Evolutionary conservation across 2,113 vertebrate genomes (phyloP), one percentile per base, ranked within the genome.

Genomic region (Gymnocephalus cernua): DNA sequence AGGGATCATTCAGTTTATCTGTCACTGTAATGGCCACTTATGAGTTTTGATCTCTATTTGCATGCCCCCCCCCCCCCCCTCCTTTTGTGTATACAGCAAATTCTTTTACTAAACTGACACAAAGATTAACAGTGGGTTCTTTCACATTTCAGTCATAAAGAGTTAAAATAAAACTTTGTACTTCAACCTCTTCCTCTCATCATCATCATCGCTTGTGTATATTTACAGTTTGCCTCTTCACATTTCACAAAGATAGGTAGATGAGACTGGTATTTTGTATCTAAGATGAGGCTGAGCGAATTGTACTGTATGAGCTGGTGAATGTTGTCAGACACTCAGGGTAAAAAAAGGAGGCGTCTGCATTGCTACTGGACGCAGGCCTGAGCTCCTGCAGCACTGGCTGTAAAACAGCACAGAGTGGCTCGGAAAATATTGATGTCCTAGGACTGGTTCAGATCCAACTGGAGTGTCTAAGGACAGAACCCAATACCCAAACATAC

Each of bases 151-250:
- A 87, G 64, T 80, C 27, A 54, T 23, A 27, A 74, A 70, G 53
- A 68, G 77, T 86, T 86, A 10, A 69, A 92, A 93, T 90, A 88
- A 93, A 92, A 85, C 63, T 89, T 89, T 91, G 65, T 91, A 78
- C 79, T 85, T 88, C 35, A 66, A 54, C 21, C 47, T 48, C 21
- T 64, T 71, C 16, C 3, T 74, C 19, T 70, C 18, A n/a, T 83
- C 53, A 29, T 83, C 53, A 29, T 87, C n/a, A 68, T 73, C 84
- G 32, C 23, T 82, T 50, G 38, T 72, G 59, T 66, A 12, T 54
- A 16, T 86, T 66, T 56, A n/a, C 72, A 68, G 64, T 70, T 56
- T 74, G 25, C 21, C 64, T 50, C 41, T 51, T 47, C 15, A 19
- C 11, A 47, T 77, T 51, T 81, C 29, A 53, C 51, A 50, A n/a